phyloP scores from a whole-genome alignment of 2,888 invertebrate genomes.

The Eupithecia insigniata region DNA sequence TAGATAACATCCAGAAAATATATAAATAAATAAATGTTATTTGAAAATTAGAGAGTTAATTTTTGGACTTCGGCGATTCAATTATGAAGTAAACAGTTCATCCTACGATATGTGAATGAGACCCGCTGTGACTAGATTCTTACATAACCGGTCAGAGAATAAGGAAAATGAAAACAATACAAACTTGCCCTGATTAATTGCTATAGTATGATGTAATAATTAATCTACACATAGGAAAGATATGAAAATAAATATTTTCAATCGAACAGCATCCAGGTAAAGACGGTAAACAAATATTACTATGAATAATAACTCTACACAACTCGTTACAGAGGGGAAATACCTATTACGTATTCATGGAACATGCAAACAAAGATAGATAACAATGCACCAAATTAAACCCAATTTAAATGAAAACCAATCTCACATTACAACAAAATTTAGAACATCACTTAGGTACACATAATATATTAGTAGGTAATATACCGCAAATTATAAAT shows the following conservation, averaged over 20 bases:
- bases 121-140: background rate
- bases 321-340: background rate
- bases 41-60: background rate
- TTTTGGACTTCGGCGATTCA: background rate
- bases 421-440: background rate
- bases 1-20: too few species aligned
- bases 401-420: background rate
- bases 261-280: too few species aligned
- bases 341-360: background rate
- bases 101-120: too few species aligned
- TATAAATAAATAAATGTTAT: background rate
- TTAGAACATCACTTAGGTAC: too few species aligned
- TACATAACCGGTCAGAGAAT: background rate
- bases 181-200: background rate
- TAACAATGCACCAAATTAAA: background rate
- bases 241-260: too few species aligned
- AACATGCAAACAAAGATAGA: background rate
- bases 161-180: slow-evolving; percentile 5
- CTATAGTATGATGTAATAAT: background rate
- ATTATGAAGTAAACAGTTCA: background rate
- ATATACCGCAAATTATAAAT: background rate
- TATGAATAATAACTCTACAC: too few species aligned
- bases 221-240: background rate
- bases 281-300: too few species aligned
- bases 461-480: too few species aligned